Evolutionary conservation across 2,888 invertebrate genomes (phyloP).

Genomic region (Ectemnius continuus): DNA sequence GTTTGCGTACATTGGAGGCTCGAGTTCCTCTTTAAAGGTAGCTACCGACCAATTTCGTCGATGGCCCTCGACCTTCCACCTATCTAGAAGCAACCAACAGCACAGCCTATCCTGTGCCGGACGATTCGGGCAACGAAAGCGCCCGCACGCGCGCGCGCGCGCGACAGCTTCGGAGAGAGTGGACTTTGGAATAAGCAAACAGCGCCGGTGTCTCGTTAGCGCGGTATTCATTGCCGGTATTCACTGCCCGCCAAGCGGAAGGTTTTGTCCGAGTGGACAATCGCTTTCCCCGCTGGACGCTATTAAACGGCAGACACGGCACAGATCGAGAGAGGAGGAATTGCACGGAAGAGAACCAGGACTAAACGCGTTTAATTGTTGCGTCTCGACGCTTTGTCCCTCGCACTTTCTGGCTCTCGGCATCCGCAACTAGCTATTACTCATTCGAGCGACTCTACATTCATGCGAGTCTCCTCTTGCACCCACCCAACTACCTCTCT

Average conservation of each 20-base stretch:
- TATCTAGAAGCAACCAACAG: background rate
- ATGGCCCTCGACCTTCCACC: background rate
- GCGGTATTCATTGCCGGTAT: constrained; percentile 1
- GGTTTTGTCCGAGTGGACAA: constrained; percentile 33
- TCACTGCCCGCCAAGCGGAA: constrained; percentile 5
- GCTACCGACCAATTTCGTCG: background rate
- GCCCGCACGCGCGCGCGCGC: background rate
- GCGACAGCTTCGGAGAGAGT: background rate
- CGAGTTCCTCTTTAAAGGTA: background rate
- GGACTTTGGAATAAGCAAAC: background rate
- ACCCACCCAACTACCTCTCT: too few species aligned
- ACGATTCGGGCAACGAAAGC: background rate
- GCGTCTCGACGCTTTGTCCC: constrained; percentile 35
- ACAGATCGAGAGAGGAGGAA: constrained; percentile 23
- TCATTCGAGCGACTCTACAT: constrained; percentile 38
- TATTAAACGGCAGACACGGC: constrained; percentile 34
- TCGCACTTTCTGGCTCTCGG: constrained; percentile 17
- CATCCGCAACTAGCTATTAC: constrained; percentile 43
- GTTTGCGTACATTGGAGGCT: background rate
- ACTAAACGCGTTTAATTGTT: constrained; percentile 55
- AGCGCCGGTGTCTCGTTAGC: constrained; percentile 3
- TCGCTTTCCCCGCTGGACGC: constrained; percentile 32
- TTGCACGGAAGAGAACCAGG: constrained; percentile 40
- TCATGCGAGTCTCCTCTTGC: too few species aligned
- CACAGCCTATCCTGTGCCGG: too few species aligned